Percentiles rank a stretch among this genome's conserved stretches.
Conservation (phyloP, 1,140 invertebrate species). For the Arctopsyche grandis region DNA sequence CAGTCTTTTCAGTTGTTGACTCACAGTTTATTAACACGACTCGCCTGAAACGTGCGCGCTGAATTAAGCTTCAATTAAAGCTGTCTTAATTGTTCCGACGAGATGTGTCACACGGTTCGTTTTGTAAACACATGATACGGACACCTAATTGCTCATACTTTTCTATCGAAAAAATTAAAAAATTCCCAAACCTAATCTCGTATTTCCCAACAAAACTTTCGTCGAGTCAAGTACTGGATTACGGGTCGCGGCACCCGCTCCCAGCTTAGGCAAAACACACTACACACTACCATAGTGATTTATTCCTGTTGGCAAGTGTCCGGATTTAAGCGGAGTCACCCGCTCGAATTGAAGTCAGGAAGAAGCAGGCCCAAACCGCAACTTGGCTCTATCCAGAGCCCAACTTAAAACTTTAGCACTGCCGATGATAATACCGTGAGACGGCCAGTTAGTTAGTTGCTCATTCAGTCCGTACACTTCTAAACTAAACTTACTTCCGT, state of each 20-base stretch:
- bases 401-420: conserved; percentile 23
- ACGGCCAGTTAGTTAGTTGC: conserved; percentile 6
- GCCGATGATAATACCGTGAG: conserved; percentile 26
- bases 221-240: neutral
- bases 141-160: neutral
- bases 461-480: conserved; percentile 15
- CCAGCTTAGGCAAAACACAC: neutral
- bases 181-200: neutral
- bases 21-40: neutral
- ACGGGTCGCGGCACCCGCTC: neutral
- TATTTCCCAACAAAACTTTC: neutral
- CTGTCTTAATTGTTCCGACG: conserved; percentile 49
- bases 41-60: neutral
- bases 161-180: neutral
- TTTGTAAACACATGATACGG: neutral
- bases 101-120: conserved; percentile 34
- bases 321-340: conserved; percentile 29
- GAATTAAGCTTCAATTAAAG: conserved; percentile 46
- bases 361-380: conserved; percentile 36
- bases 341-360: conserved; percentile 42
- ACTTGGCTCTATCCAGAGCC: conserved; percentile 1
- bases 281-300: neutral
- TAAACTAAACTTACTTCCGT: conserved; percentile 36
- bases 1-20: neutral
- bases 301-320: neutral